Conservation (phyloP, 2,888 invertebrate species). For the Lycocerus yunnanus region DNA sequence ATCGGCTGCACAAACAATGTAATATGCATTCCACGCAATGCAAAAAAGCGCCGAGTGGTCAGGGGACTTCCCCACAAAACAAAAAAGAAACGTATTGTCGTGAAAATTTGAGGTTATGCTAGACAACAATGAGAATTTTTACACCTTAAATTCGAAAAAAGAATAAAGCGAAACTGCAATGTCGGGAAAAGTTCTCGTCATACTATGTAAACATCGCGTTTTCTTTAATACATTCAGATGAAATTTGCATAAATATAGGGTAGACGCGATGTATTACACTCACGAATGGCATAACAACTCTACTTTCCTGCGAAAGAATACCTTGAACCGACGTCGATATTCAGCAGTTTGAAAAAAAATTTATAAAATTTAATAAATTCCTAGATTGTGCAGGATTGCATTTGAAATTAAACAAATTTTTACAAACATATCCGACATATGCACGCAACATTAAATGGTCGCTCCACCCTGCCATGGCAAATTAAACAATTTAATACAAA, state of each 20-base stretch:
- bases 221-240: slow-evolving; percentile 24
- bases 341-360: neutral
- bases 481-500: no score
- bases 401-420: neutral
- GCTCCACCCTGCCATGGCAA: neutral
- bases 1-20: neutral
- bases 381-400: neutral
- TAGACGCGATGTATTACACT: slow-evolving; percentile 4
- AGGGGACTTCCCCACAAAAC: neutral
- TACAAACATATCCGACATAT: neutral
- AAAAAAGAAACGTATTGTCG: neutral
- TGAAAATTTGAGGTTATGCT: neutral
- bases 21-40: neutral
- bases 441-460: neutral
- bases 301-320: slow-evolving; percentile 1
- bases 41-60: neutral
- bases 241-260: slow-evolving; percentile 36
- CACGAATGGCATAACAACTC: slow-evolving; percentile 22
- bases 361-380: neutral
- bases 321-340: slow-evolving; percentile 9
- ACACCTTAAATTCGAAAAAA: neutral
- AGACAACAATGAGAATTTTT: neutral
- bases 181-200: neutral
- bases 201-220: slow-evolving; percentile 17
- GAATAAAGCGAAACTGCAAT: neutral